These are phyloP conservation scores for Carollia perspicillata DNA, from an alignment of 2,113 vertebrate species.

Conservation along the genomic window DNA sequence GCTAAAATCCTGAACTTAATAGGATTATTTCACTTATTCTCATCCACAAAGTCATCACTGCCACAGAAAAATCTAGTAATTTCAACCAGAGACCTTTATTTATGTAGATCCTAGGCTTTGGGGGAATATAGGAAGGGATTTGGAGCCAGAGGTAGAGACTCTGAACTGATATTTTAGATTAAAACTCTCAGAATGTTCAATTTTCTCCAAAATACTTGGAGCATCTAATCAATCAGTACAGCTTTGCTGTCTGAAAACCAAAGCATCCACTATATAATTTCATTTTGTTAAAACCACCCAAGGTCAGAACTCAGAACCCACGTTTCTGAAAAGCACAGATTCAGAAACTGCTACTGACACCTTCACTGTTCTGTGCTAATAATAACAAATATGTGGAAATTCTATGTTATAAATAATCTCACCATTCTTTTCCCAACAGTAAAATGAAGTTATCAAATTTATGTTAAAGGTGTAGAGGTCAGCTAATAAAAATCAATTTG, in stretches of 20 bases:
- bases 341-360: neutral
- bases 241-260: neutral
- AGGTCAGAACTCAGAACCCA: neutral
- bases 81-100: neutral
- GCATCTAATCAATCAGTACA: neutral
- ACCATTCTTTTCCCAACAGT: neutral
- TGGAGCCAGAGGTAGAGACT: neutral
- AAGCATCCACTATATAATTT: neutral
- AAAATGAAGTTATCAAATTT: neutral
- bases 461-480: neutral
- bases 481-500: neutral
- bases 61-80: neutral
- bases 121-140: neutral
- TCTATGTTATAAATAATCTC: neutral
- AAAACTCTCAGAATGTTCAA: neutral
- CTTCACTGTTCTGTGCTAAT: neutral
- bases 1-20: neutral
- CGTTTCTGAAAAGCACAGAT: neutral
- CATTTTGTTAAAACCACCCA: neutral
- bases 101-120: neutral
- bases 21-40: neutral
- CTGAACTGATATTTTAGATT: constrained; percentile 26
- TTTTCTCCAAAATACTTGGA: constrained; percentile 10
- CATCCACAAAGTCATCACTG: neutral
- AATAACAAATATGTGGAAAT: neutral